Base-by-base conservation (phyloP, 2,888 invertebrate genomes). In the Pegoplata infirma region DNA sequence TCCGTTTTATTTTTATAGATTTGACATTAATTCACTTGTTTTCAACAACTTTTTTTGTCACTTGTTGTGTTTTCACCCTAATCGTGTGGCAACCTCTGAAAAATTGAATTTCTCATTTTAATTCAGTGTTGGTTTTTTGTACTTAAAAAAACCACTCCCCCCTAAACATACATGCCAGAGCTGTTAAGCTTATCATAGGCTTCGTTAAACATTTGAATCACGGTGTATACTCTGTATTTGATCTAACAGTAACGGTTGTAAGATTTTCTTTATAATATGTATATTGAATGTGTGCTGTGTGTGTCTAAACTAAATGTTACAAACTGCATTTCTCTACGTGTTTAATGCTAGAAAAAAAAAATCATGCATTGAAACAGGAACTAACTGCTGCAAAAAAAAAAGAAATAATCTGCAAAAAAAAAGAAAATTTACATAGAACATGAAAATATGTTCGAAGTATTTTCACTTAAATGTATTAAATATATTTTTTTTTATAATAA, bases 151-250 rank as follows among this genome's bases (percentile, higher is more conserved):
- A 40, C 36, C 3, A n/a, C 6, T 40, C n/a, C 36, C 3, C n/a
- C 36, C 5, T 12, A 36, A 4, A 36, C 36, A 36, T 36, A 12
- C 2, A 36, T 4, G 6, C 28, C 25, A 63, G 67, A 77, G 49
- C 64, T 59, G 64, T 61, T 78, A 78, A 74, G 74, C 78, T 59
- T 69, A 69, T 78, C 78, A 78, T 55, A 74, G 74, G 74, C 78
- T 69, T 78, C 74, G 74, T 69, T 74, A 69, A 74, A 74, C 66
- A 78, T 74, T 69, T 69, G 59, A 69, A 59, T 59, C 59, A 55
- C 28, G 46, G 17, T 61, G 25, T 28, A 61, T 16, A 46, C 25
- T 47, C 36, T 2, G 36, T n/a, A n/a, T 32, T 32, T 32, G 10
- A 32, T 40, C 36, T 40, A 40, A 40, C 36, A n/a, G 51, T 73